Evolutionary conservation across 2,888 invertebrate species (phyloP).

Genomic region (Antitype chi): DNA sequence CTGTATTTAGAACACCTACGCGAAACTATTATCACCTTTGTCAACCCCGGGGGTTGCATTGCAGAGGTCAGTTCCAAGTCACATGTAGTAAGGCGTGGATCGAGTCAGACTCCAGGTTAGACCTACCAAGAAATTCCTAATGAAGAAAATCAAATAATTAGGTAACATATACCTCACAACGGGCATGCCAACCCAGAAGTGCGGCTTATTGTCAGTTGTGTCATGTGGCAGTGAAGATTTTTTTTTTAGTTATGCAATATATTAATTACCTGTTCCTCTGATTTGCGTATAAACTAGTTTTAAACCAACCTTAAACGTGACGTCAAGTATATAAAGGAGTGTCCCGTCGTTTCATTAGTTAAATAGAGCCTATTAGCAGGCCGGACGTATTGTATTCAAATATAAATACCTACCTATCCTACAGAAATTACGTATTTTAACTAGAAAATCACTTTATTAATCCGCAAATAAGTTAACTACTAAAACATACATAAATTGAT

Average conservation of each 20-base stretch:
- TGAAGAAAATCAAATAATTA: neutral
- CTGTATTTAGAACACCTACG: neutral
- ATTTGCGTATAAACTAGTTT: constrained; percentile 23
- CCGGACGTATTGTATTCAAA: neutral
- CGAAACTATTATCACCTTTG: neutral
- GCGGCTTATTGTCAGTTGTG: neutral
- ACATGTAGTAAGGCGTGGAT: neutral
- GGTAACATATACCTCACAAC: too few relatives aligned
- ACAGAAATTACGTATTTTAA: too few relatives aligned
- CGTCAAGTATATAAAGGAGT: constrained; percentile 7
- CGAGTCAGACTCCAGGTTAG: neutral
- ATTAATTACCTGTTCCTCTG: constrained; percentile 20
- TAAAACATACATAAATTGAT: neutral
- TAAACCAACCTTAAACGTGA: neutral
- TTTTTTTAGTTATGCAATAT: neutral
- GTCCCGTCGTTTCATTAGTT: neutral
- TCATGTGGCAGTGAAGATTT: neutral
- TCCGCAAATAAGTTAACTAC: neutral
- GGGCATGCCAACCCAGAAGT: neutral
- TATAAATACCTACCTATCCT: neutral
- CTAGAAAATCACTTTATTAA: neutral
- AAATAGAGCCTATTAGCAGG: neutral
- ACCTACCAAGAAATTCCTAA: neutral
- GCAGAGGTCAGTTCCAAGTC: neutral
- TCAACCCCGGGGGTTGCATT: too few relatives aligned